Evolutionary conservation across 2,797 vertebrate genomes (phyloP).

Genomic region (Rhinella marina): DNA sequence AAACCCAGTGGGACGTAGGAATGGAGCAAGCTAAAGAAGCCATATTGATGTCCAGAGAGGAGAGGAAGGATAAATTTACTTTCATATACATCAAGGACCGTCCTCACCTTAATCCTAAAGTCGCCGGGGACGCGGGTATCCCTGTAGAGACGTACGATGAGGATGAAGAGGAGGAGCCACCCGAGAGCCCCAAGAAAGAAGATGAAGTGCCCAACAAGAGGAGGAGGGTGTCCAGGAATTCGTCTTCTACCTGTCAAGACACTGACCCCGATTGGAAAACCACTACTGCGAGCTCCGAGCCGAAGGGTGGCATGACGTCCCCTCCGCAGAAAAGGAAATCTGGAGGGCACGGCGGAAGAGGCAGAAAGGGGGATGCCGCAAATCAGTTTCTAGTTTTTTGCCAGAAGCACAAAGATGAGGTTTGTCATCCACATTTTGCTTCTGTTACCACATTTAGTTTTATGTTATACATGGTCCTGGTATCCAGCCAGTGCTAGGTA

Average conservation of each 20-base stretch:
- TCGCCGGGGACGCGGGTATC: constrained; percentile 80
- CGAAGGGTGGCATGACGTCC: constrained; percentile 70
- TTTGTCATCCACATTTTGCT: constrained; percentile 65
- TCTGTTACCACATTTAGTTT: no score
- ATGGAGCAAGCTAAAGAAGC: constrained; percentile 89
- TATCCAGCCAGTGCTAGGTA: no score
- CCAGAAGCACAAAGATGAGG: constrained; percentile 83
- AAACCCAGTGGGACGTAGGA: constrained; percentile 89
- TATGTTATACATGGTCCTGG: no score
- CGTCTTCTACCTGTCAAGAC: constrained; percentile 60
- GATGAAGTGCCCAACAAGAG: constrained; percentile 71
- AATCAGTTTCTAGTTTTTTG: constrained; percentile 82
- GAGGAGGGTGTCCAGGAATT: constrained; percentile 71
- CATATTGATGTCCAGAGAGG: constrained; percentile 78
- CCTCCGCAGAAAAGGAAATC: constrained; percentile 74
- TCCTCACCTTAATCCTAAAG: constrained; percentile 85
- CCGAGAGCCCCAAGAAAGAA: constrained; percentile 69
- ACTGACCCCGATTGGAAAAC: constrained; percentile 63
- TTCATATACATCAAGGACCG: constrained; percentile 86
- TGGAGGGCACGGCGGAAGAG: constrained; percentile 66
- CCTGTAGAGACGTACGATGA: constrained; percentile 65
- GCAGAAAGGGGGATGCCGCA: constrained; percentile 73
- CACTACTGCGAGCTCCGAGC: constrained; percentile 69
- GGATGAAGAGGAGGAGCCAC: constrained; percentile 62
- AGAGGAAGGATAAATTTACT: constrained; percentile 85